phyloP scores from a whole-genome alignment of 2,113 vertebrate genomes.

The Alectura lathami region DNA sequence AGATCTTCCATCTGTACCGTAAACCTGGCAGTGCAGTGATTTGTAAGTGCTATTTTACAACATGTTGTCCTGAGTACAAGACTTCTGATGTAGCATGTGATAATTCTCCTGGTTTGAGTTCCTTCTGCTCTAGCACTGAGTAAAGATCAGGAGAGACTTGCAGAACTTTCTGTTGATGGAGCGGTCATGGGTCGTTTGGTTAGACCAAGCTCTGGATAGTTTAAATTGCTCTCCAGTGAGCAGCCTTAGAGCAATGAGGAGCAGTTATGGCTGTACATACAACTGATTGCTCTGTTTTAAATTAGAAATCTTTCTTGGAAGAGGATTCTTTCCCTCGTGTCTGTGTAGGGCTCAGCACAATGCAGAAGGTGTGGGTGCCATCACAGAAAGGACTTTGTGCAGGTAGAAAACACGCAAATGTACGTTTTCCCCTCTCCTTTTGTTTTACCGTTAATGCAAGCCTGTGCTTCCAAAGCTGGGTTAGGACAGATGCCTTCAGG shows the following conservation, averaged over 20 bases:
- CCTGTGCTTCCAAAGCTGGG: not conserved
- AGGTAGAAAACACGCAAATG: not conserved
- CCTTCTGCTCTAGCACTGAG: not conserved
- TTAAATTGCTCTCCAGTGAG: conserved; percentile 37
- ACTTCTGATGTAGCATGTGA: not conserved
- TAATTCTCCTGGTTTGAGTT: not conserved
- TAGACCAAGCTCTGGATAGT: conserved; percentile 17
- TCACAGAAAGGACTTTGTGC: not conserved
- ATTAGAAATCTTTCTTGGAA: not conserved
- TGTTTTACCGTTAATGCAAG: not conserved
- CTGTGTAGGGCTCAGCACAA: not conserved
- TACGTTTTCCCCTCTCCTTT: not conserved
- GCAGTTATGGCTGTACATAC: not conserved
- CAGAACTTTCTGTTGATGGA: not conserved
- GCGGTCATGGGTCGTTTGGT: not conserved
- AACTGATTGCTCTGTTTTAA: conserved; percentile 6
- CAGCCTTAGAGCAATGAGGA: not conserved
- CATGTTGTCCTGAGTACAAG: not conserved
- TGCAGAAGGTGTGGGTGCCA: not conserved
- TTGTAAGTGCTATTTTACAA: not conserved
- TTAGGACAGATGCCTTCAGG: not conserved
- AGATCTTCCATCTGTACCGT: not conserved
- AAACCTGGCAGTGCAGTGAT: not conserved
- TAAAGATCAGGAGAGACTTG: not conserved
- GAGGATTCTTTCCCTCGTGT: not conserved